A percentile compares a stretch with the other conserved stretches of the same genome.
phyloP scores from a whole-genome alignment of 2,113 vertebrate genomes.

The Pomatorhinus ruficollis region DNA sequence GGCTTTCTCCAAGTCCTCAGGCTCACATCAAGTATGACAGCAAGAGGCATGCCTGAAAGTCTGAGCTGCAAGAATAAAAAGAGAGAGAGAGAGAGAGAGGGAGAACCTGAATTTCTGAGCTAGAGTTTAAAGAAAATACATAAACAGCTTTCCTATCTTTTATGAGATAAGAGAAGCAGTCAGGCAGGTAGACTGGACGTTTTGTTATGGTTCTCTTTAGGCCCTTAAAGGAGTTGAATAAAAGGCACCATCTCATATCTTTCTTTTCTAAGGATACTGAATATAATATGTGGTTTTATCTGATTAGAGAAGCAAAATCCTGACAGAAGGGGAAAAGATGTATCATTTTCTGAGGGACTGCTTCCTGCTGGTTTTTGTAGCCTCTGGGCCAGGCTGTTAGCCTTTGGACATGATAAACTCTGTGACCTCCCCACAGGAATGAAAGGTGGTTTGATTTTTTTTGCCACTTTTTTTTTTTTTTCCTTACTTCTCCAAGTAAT shows the following conservation, averaged over 20 bases:
- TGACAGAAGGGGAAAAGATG: background rate
- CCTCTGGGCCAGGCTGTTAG: background rate
- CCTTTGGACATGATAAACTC: slow-evolving; percentile 37
- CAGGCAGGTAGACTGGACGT: background rate
- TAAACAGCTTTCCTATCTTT: background rate
- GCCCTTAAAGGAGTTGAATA: background rate
- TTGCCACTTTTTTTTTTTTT: background rate
- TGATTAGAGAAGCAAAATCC: slow-evolving; percentile 35
- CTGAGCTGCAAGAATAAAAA: background rate
- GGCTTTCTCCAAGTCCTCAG: background rate
- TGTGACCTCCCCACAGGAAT: slow-evolving; percentile 17
- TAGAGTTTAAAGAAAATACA: background rate
- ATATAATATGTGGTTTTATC: background rate
- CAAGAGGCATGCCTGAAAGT: background rate
- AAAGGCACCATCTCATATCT: background rate
- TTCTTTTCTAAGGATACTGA: background rate
- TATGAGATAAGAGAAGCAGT: background rate
- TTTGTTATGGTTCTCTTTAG: background rate
- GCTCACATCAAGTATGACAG: background rate
- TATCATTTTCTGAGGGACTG: background rate
- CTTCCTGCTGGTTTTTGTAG: background rate
- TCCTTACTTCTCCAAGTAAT: background rate
- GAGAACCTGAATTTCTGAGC: background rate
- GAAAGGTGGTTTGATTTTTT: slow-evolving; percentile 29
- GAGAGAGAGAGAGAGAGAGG: background rate